Conservation (phyloP, 1,140 invertebrate species). For the Colletes gigas region DNA sequence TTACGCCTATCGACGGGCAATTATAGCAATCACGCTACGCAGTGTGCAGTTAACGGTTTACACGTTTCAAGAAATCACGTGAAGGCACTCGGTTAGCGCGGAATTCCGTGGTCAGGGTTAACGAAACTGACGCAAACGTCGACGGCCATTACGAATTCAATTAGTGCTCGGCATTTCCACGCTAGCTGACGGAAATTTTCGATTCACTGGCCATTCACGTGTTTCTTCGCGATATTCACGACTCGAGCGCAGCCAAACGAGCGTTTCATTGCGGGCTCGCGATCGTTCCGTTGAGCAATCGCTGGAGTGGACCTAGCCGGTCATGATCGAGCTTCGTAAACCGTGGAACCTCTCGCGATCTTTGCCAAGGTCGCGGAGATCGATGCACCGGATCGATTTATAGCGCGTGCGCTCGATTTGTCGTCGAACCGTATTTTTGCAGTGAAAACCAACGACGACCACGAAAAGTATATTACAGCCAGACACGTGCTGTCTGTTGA, state of each 20-base stretch:
- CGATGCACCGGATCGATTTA: background rate
- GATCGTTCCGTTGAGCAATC: conserved; percentile 20
- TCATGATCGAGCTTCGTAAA: conserved; percentile 1
- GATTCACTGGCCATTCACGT: conserved; percentile 6
- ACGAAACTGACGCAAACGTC: conserved; percentile 1
- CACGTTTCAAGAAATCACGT: background rate
- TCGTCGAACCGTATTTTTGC: too few relatives aligned
- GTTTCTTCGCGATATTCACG: background rate
- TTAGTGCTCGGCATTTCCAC: background rate
- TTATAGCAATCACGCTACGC: background rate
- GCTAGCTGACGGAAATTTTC: conserved; percentile 22
- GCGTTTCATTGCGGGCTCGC: background rate
- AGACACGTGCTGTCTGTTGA: background rate
- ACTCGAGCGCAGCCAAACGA: background rate
- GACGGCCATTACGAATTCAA: conserved; percentile 8
- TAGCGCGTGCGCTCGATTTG: background rate
- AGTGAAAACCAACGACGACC: too few relatives aligned
- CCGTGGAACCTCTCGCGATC: background rate
- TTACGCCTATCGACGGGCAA: too few relatives aligned
- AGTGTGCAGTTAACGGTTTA: background rate
- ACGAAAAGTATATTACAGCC: background rate
- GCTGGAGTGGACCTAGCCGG: background rate
- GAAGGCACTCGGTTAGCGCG: background rate
- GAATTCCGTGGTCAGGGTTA: conserved; percentile 8
- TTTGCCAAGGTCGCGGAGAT: background rate